Evolutionary conservation across 2,888 invertebrate species (phyloP), one percentile per base, ranked within the genome.

Genomic region (Itoplectis maculator): DNA sequence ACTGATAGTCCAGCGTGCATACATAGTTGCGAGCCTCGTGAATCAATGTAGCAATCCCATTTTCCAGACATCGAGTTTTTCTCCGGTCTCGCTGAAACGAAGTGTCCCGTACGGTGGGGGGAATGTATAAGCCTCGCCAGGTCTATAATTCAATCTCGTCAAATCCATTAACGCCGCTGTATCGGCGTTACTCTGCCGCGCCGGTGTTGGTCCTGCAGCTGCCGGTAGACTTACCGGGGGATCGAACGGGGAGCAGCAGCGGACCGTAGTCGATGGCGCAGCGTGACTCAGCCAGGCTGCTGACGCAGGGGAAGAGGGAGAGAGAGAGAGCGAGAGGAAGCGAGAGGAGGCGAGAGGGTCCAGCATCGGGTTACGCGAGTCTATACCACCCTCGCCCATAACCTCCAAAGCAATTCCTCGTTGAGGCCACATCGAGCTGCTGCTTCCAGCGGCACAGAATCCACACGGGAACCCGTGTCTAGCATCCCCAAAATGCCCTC

Each of bases 101-200:
- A 59, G 13, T 8, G 59, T 15, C 35, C n/a, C n/a, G 8, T 61
- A 29, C 13, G 56, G 47, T 23, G 51, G 47, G 42, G 63, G 45
- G 68, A 66, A 77, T 73, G 49, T 73, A 68, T 29, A 23, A 72
- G 20, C 49, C 73, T 65, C 54, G 40, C n/a, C 23, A 42, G 65
- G 35, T 56, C 76, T 77, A 81, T 83, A 79, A 83, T 84, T 81
- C 84, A 76, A 83, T 83, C 79, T 79, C 82, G 80, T 84, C 78
- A 65, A 78, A 81, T 84, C 81, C 76, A 83, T 83, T 81, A 83
- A 81, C 79, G 69, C 73, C 65, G 65, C 63, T 35, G 69, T 66
- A 75, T 61, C 65, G 59, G 45, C 51, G 70, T 61, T 79, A 54
- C 45, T 42, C 40, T 59, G 66, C 56, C n/a, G n/a, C 49, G 42